Conservation (phyloP, 2,888 invertebrate genomes). For the Pardosa pseudoannulata region DNA sequence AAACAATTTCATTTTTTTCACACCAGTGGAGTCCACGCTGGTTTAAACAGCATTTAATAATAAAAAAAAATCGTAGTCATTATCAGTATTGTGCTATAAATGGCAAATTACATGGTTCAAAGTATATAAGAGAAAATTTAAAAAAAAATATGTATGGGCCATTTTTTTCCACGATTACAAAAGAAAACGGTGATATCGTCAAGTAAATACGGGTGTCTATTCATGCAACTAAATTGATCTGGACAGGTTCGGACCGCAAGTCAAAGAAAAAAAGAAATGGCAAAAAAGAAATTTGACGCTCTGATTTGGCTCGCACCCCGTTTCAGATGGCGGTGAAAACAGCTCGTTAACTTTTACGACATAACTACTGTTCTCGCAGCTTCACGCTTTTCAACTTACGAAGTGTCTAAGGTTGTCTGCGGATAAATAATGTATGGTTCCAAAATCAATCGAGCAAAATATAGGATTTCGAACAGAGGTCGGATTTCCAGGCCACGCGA, state of each 20-base stretch:
- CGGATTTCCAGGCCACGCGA: background rate
- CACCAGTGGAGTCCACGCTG: too few species aligned
- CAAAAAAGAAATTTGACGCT: background rate
- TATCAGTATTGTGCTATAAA: too few species aligned
- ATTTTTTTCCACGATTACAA: background rate
- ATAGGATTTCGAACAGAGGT: background rate
- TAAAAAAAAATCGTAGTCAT: too few species aligned
- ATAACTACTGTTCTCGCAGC: background rate
- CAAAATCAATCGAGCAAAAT: background rate
- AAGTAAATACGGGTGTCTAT: background rate
- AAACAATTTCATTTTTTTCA: too few species aligned
- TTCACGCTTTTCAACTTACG: slow-evolving; percentile 11
- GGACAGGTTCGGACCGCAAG: background rate
- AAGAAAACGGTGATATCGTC: background rate
- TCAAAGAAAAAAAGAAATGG: background rate
- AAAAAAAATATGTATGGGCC: background rate
- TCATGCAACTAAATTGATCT: background rate
- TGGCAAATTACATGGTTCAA: background rate
- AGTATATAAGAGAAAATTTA: background rate
- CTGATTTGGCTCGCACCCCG: background rate
- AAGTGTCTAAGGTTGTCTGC: background rate
- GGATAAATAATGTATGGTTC: background rate
- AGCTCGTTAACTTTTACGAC: background rate
- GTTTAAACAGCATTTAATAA: too few species aligned
- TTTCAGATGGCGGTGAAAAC: background rate